These are phyloP conservation scores for Acheta domesticus DNA, from an alignment of 2,888 invertebrate species.

Conservation along the genomic window DNA sequence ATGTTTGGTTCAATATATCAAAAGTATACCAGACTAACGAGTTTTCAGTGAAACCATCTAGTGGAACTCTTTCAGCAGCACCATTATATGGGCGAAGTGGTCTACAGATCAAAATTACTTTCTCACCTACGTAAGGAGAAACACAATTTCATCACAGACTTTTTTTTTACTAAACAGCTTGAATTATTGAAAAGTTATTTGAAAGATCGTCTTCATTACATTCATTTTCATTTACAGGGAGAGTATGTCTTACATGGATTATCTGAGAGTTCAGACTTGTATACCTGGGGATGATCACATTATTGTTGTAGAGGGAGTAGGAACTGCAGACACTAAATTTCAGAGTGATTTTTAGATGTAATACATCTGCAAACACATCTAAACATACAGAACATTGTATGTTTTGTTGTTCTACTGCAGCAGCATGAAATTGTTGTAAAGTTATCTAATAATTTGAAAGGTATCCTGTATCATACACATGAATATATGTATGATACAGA, in stretches of 20 bases:
- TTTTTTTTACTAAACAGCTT: no score
- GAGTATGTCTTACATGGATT: background rate
- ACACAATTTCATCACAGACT: background rate
- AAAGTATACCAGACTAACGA: background rate
- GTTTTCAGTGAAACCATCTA: background rate
- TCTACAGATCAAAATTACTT: background rate
- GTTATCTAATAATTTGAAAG: no score
- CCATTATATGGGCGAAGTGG: background rate
- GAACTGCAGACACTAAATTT: background rate
- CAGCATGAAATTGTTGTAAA: no score
- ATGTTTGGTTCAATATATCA: constrained; percentile 12
- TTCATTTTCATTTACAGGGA: background rate
- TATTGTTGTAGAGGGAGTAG: background rate
- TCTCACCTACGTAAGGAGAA: background rate
- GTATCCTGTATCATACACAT: no score
- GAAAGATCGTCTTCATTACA: background rate
- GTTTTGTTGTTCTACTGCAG: no score
- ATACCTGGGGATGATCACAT: background rate
- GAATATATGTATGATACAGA: no score
- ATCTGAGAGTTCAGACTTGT: background rate
- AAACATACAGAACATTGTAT: no score
- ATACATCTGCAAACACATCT: no score
- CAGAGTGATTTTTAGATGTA: background rate
- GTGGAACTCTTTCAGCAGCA: background rate
- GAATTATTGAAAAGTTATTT: background rate